Base-by-base conservation (phyloP, 1,140 invertebrate species). In the Zaprionus tsacasi region DNA sequence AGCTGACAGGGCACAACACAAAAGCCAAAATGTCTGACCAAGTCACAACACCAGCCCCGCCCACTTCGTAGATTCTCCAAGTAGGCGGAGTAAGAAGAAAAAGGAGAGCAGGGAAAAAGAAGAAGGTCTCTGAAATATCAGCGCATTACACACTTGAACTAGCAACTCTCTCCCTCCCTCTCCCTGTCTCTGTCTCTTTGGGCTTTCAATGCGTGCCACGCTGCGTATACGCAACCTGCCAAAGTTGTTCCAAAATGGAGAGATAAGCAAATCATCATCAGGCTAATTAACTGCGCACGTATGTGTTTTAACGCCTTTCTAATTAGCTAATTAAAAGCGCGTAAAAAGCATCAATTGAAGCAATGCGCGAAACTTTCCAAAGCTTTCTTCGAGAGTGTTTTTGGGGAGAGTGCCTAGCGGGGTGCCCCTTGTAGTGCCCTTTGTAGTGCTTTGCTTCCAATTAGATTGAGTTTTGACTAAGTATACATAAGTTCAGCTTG, bases 1-100 rank as follows among this genome's bases (percentile, higher is more conserved):
- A 67, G 17, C 13, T 58, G 65, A 59, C 65, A 57, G 36, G 10
- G 30, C 36, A 59, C 38, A 48, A 27, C 40, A 48, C 55, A 48
- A 35, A 35, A 58, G 38, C 55, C 65, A 25, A 59, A 50, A 50
- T 58, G 55, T 58, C 30, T 15, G 40, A 8, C 30, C 48, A 54
- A 15, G 33, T 6, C 27, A 30, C 27, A 5, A 30, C 27, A 30
- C 27, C 27, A 30, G 27, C 3, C 3, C 3, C 27, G 27, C 3
- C 27, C 27, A 30, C 27, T 21, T 21, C 21, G 21, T 21, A 2
- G 21, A 21, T 21, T 21, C 1, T 21, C 21, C 21, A 21, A 21
- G 21, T 21, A 21, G 1, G 27, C 3, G 27, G 25, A 4, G 25
- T 27, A 4, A 1, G 25, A 27, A 27, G 25, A 27, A 27, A 27